Percentiles rank a stretch among this genome's conserved stretches.
These are phyloP conservation scores for Frieseomelitta varia DNA, from an alignment of 1,140 invertebrate genomes.

Conservation along the genomic window DNA sequence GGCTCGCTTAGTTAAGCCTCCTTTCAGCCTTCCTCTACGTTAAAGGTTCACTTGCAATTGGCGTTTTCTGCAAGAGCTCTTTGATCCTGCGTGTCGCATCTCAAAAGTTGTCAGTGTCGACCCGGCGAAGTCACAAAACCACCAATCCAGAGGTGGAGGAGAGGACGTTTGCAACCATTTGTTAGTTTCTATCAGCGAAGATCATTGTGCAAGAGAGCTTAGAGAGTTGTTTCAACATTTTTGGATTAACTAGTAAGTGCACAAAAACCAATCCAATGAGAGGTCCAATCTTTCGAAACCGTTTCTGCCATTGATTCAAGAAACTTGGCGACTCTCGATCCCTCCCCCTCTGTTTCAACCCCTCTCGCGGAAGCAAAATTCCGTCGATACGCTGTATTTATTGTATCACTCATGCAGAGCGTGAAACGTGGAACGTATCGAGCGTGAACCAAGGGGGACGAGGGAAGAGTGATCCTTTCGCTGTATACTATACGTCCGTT, in stretches of 20 bases:
- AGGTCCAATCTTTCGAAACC: neutral
- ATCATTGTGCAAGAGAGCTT: neutral
- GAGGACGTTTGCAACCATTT: too few species aligned
- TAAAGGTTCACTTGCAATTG: too few species aligned
- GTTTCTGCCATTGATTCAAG: too few species aligned
- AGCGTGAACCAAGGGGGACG: neutral
- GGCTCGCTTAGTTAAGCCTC: too few species aligned
- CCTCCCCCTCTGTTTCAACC: neutral
- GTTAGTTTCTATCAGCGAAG: too few species aligned
- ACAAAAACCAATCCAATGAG: neutral
- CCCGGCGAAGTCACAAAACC: too few species aligned
- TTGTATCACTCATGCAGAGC: neutral
- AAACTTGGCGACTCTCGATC: neutral
- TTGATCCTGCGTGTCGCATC: too few species aligned
- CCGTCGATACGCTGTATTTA: neutral
- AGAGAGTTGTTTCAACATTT: slow-evolving; percentile 3
- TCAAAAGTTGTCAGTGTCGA: too few species aligned
- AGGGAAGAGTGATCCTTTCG: neutral
- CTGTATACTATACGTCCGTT: neutral
- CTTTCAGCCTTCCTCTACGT: too few species aligned
- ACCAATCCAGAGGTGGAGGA: too few species aligned
- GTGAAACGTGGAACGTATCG: too few species aligned
- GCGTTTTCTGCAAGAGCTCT: too few species aligned
- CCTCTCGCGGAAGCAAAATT: neutral
- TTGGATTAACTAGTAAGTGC: neutral